Percentiles rank a stretch among this genome's conserved stretches.
Conservation (phyloP, 2,797 vertebrate species). For the Poecilia velifera region DNA sequence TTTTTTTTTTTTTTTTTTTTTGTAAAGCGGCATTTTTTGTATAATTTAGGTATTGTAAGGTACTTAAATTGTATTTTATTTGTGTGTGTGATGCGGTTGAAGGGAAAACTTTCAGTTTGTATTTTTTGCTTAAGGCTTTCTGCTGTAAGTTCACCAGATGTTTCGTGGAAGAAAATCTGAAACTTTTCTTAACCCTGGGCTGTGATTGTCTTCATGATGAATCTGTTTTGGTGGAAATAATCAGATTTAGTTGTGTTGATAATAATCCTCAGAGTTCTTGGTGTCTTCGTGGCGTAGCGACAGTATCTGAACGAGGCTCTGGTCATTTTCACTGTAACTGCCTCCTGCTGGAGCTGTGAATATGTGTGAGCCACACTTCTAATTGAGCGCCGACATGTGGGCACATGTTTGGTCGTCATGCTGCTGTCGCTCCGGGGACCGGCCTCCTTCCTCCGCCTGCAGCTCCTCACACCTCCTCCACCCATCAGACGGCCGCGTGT, state of each 20-base stretch:
- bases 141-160: background rate
- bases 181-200: background rate
- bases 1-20: background rate
- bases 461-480: conserved; percentile 39
- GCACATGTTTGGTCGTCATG: conserved; percentile 47
- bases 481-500: conserved; percentile 24
- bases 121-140: background rate
- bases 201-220: background rate
- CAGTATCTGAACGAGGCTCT: conserved; percentile 28
- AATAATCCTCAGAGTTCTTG: too few species aligned
- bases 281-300: conserved; percentile 37
- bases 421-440: background rate
- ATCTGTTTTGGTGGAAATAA: background rate
- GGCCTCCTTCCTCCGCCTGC: background rate
- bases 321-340: conserved; percentile 37
- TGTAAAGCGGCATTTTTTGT: too few species aligned
- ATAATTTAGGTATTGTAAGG: background rate
- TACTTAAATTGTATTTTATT: background rate
- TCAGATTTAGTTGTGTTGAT: background rate
- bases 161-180: background rate
- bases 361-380: conserved; percentile 45
- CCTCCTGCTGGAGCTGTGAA: conserved; percentile 44
- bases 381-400: conserved; percentile 62
- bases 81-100: background rate
- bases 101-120: background rate